Base-by-base conservation (phyloP, 1,140 invertebrate species). In the Pemphigus obesinymphae region DNA sequence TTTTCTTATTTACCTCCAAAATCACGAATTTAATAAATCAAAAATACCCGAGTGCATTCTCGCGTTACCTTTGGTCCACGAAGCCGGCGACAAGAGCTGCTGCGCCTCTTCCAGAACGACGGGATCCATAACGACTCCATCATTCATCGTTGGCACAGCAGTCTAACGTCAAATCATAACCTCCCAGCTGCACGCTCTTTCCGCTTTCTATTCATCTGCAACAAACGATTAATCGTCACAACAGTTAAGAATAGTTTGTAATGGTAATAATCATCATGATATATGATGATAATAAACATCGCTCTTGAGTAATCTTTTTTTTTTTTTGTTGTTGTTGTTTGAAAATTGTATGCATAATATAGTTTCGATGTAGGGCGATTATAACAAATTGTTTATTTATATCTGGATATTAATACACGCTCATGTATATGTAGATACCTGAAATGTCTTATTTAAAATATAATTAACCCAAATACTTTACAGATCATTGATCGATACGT, bases 101-200 rank as follows among this genome's bases (percentile, higher is more conserved):
- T 82, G 82, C 70, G 82, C 82, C 63, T 82, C 82, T 68, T 82
- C 82, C 75, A 82, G 29, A 66, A 68, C 75, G 82, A 76, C 75
- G 31, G 58, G 72, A 75, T 82, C 82, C 82, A 82, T 72, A 50
- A 55, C 70, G 72, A 78, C 72, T 37, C 75, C 82, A 82, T 82
- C 82, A 68, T 82, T 82, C 82, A 82, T 82, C 43, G 73, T 82
- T 63, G 73, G 45, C 45, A 53, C 82, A 82, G 31, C 82, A 80
- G 55, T 80, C 37, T 45, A 26, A 29, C 40, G 37, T 43, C 55
- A 80, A 63, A 63, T 63, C 76, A 63, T 63, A 78, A 55, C 26
- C 45, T 17, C 17, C 10, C 55, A 80, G 55, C 11, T 8, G 15
- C 11, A 13, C 11, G 29, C 17, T 29, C 40, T 8, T 80, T 63